Percentiles rank a stretch among this genome's conserved stretches.
Conservation (phyloP, 2,888 invertebrate species). For the Galeruca laticollis region DNA sequence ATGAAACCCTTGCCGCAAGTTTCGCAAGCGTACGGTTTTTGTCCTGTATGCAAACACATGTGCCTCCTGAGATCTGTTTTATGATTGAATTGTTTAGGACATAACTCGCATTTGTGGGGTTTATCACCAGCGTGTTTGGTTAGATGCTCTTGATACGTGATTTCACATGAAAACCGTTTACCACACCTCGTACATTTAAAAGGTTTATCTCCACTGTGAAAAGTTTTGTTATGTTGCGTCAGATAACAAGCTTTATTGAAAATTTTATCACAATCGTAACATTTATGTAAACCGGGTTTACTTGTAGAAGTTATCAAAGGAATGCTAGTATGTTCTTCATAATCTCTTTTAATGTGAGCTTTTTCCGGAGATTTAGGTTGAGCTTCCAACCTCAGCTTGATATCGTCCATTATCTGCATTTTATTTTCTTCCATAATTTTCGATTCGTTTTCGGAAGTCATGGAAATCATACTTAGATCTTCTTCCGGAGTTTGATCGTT, state of each 20-base stretch:
- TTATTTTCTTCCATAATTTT: slow-evolving; percentile 44
- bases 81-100: slow-evolving; percentile 91
- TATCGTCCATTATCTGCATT: slow-evolving; percentile 65
- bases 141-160: slow-evolving; percentile 79
- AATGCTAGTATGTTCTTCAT: slow-evolving; percentile 58
- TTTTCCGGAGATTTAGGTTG: slow-evolving; percentile 60
- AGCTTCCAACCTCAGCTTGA: slow-evolving; percentile 52
- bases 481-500: slow-evolving; percentile 43
- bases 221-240: slow-evolving; percentile 91
- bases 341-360: slow-evolving; percentile 61
- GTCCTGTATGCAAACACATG: slow-evolving; percentile 88
- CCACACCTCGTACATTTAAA: slow-evolving; percentile 89
- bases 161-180: slow-evolving; percentile 82
- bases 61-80: slow-evolving; percentile 90
- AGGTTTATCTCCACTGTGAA: slow-evolving; percentile 88
- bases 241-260: slow-evolving; percentile 90
- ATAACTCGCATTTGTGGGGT: slow-evolving; percentile 86
- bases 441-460: slow-evolving; percentile 41
- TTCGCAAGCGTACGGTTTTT: slow-evolving; percentile 85
- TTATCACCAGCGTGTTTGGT: slow-evolving; percentile 85
- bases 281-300: slow-evolving; percentile 70
- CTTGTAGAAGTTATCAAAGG: slow-evolving; percentile 61
- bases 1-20: slow-evolving; percentile 90
- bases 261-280: slow-evolving; percentile 84
- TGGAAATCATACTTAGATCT: slow-evolving; percentile 41